Conservation (phyloP, 2,113 vertebrate species). For the Daubentonia madagascariensis region DNA sequence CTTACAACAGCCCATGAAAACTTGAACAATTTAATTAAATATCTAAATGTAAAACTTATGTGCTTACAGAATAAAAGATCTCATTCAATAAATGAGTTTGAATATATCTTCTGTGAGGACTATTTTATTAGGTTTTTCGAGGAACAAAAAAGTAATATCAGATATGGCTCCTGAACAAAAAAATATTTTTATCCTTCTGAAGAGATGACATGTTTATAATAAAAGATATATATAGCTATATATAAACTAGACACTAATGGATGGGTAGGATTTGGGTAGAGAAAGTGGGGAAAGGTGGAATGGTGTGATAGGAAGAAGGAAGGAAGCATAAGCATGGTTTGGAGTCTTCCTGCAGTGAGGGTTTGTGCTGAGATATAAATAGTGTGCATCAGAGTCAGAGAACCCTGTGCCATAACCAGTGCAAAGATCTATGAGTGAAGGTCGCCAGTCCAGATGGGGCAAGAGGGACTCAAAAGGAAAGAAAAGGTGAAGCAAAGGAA, state of each 20-base stretch:
- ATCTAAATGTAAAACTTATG: neutral
- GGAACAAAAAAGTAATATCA: slow-evolving; percentile 25
- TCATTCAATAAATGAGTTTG: slow-evolving; percentile 21
- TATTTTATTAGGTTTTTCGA: slow-evolving; percentile 30
- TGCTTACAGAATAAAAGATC: neutral
- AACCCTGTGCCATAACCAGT: neutral
- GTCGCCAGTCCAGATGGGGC: neutral
- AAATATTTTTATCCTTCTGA: neutral
- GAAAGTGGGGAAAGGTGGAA: neutral
- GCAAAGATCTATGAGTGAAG: neutral
- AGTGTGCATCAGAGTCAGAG: neutral
- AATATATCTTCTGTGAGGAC: neutral
- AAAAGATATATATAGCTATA: neutral
- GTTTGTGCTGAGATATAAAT: neutral
- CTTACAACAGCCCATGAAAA: neutral
- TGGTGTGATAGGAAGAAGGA: neutral
- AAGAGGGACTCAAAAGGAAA: neutral
- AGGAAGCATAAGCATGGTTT: too few relatives aligned
- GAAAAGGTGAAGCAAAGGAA: neutral
- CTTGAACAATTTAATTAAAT: slow-evolving; percentile 20
- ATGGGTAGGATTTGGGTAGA: neutral
- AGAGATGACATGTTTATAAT: neutral
- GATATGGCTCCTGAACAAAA: neutral
- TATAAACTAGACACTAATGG: neutral
- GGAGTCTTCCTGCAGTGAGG: neutral